Evolutionary conservation across 2,888 invertebrate genomes (phyloP).

Genomic region (Anagyrus pseudococci): DNA sequence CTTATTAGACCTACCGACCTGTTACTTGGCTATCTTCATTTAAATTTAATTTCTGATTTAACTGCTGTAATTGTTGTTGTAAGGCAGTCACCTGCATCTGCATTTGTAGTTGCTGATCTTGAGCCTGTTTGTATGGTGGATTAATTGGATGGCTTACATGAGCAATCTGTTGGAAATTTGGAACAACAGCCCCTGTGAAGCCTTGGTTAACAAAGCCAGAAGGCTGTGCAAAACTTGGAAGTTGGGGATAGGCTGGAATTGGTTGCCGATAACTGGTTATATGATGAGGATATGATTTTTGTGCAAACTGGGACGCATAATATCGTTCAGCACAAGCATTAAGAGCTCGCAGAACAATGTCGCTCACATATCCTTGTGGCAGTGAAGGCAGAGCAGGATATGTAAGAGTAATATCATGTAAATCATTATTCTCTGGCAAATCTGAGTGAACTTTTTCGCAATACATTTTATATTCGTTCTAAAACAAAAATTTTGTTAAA

Average conservation of each 20-base stretch:
- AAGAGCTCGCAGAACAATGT: background rate
- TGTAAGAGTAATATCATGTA: background rate
- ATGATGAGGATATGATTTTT: background rate
- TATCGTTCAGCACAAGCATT: no score
- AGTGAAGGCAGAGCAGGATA: background rate
- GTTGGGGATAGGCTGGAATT: background rate
- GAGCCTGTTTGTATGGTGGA: background rate
- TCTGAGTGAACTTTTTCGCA: background rate
- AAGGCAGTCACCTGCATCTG: background rate
- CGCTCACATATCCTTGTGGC: background rate
- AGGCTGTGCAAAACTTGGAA: background rate
- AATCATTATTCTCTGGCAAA: background rate
- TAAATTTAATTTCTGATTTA: background rate
- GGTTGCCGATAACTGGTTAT: background rate
- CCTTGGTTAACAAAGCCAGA: background rate
- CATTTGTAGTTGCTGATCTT: background rate
- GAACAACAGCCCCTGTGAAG: background rate
- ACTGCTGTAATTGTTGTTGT: constrained; percentile 1
- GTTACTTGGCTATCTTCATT: no score
- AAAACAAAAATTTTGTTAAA: background rate
- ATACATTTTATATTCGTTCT: background rate
- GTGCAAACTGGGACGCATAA: no score
- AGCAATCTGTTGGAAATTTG: background rate
- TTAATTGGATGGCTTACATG: background rate
- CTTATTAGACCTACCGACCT: background rate